Base-by-base conservation (phyloP, 1,140 invertebrate species). In the Aphaenogaster floridana region DNA sequence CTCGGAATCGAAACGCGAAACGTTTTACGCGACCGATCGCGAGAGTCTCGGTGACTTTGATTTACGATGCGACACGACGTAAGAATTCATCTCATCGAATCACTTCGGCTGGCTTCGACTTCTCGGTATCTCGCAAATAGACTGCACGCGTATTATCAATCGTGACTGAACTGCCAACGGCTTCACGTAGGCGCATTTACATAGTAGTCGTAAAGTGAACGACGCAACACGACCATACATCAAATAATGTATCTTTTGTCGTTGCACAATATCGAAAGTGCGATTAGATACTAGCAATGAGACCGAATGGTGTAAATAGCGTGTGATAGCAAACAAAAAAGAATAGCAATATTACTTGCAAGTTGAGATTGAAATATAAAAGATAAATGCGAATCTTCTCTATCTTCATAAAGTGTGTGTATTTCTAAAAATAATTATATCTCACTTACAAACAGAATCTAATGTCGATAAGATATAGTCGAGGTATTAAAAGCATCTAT, bases 401-500 rank as follows among this genome's bases (percentile, higher is more conserved):
- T 28, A 13, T 48, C 36, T 17, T 39, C 5, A 21, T 21, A 48
- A 50, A 28, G 28, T 28, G 28, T 28, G 28, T 28, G 21, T 71
- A 28, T 8, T 50, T 50, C 13, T 71, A 71, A 48, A 71, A 71
- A 50, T 36, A 64, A 64, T 28, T 48, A 17, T 34, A 34, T 34
- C n/a, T 69, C 42, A 50, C 13, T 36, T 36, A 36, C 21, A 71
- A 71, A 0, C 42, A 50, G 13, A 71, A 71, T 71, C 42, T 48
- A 48, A 50, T 71, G 21, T 54, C 34, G 69, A 54, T 72, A 72
- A 72, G 69, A 72, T 71, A 71, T 21, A 50, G 7, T 34, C 11
- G 21, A 48, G 13, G 21, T 5, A 48, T 28, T 71, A 61, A 61
- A 57, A 61, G 8, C 21, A 59, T 21, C n/a, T 15, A 48, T 1